Evolutionary conservation across 2,888 invertebrate species (phyloP), one percentile per base, ranked within the genome.

Genomic region (Tinea trinotella): DNA sequence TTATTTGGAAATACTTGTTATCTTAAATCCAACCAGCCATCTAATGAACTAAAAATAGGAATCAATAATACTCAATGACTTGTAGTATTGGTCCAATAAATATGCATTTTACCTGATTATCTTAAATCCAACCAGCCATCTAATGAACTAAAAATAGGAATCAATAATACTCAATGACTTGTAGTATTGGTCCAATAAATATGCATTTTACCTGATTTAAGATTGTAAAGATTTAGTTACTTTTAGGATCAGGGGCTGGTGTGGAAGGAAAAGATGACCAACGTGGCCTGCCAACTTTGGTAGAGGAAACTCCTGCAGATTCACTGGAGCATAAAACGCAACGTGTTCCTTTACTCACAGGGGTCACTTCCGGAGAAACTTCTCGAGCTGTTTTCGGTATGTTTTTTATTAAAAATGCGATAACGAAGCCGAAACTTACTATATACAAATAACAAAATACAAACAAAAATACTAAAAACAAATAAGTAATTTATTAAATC

Each of bases 311-410:
- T 44, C 92, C 93, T 0, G 77, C 90, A 1, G 79, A 89, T 18
- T 83, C 90, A 1, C 70, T 93, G 52, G 84, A 86, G 54, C 78
- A 80, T 20, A 88, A 87, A 19, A 78, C 87, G 54, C 85, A 86
- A 0, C 82, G 86, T 1, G 87, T 91, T 12, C 93, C 93, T 0
- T 69, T 94, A 57, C 76, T 94, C 9, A 93, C 91, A 0, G 94
- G 94, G 0, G 90, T 92, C 1, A 89, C 90, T 0, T 90, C 90
- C 50, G 91, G 93, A 46, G 93, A 94, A 75, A 93, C 93, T 0
- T 87, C 88, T 1, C 79, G 85, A 15, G 90, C 90, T 17, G 85
- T 91, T 9, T 79, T 82, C 60, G 90, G 91, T 83, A 77, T 56
- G 55, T 52, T 15, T 18, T 10, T 24, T n/a, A 4, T 36, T 36